Evolutionary conservation across 2,888 invertebrate genomes (phyloP), one percentile per base, ranked within the genome.

Genomic region (Pediacus dermestoides): DNA sequence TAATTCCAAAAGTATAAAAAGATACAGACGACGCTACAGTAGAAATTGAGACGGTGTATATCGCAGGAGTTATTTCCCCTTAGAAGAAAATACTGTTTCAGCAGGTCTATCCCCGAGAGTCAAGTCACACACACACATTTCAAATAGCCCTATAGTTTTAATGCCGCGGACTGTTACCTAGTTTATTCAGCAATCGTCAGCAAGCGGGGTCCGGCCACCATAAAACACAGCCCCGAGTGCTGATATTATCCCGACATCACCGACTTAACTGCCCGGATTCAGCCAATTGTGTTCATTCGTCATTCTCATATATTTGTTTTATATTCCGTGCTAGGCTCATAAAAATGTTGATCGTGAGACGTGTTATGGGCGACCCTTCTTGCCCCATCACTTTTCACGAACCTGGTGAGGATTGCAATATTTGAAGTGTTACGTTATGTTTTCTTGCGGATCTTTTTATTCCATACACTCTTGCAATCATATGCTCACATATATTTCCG

Each of bases 101-200:
- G 25, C 25, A 25, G 11, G 11, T 6, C 6, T 6, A 18, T 18
- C 21, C 6, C 6, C 21, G n/a, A 18, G 21, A 36, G 37, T 30
- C 37, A 16, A 37, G 37, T 44, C 35, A 39, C 44, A 38, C 34
- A 37, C 40, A n/a, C n/a, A 45, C 42, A 39, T 44, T 44, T 44
- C 39, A 39, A 47, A 39, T 44, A 30, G 28, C 28, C 28, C n/a
- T 40, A 48, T 56, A 53, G 55, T 60, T 58, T 58, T 60, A 62
- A 58, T 60, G 58, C 53, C 46, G 42, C 55, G 50, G 54, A 50
- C 53, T 57, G 60, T 58, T 61, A 59, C 60, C 58, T 60, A 58
- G 58, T 58, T 60, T 61, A 60, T 63, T 58, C 55, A 53, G 59
- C 60, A 51, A 58, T 61, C 59, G 61, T 61, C 60, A 59, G 57